Evolutionary conservation across 2,113 vertebrate genomes (phyloP).

Genomic region (Mustela nigripes): DNA sequence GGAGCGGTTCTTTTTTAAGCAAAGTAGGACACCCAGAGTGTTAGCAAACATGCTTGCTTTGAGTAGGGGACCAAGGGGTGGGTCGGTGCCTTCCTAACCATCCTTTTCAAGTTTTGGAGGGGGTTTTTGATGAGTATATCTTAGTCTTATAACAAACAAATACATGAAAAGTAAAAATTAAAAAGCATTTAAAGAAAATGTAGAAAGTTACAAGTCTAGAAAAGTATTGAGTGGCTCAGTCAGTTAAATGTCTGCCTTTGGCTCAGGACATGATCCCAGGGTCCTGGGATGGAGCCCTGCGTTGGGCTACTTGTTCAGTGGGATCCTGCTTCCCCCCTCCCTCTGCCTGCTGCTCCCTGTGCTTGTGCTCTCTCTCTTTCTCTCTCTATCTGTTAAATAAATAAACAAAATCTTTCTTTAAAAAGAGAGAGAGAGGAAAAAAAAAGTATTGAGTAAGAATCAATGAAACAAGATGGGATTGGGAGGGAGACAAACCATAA

Average conservation of each 20-base stretch:
- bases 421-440: background rate
- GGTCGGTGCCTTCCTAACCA: background rate
- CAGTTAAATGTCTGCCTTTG: too few relatives aligned
- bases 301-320: too few relatives aligned
- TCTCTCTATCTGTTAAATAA: too few relatives aligned
- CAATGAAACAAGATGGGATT: too few relatives aligned
- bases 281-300: too few relatives aligned
- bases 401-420: too few relatives aligned
- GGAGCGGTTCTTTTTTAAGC: background rate
- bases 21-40: background rate
- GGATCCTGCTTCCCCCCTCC: too few relatives aligned
- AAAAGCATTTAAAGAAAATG: conserved; percentile 7
- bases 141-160: conserved; percentile 20
- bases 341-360: too few relatives aligned
- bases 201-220: background rate
- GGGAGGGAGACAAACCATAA: too few relatives aligned
- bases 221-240: background rate
- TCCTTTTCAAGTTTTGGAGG: background rate
- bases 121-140: background rate
- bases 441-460: background rate
- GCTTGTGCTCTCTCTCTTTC: too few relatives aligned
- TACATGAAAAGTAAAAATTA: background rate
- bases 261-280: too few relatives aligned
- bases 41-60: background rate
- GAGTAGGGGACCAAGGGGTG: background rate